Evolutionary conservation across 2,888 invertebrate genomes (phyloP), one percentile per base, ranked within the genome.

Genomic region (Shargacucullia verbasci): DNA sequence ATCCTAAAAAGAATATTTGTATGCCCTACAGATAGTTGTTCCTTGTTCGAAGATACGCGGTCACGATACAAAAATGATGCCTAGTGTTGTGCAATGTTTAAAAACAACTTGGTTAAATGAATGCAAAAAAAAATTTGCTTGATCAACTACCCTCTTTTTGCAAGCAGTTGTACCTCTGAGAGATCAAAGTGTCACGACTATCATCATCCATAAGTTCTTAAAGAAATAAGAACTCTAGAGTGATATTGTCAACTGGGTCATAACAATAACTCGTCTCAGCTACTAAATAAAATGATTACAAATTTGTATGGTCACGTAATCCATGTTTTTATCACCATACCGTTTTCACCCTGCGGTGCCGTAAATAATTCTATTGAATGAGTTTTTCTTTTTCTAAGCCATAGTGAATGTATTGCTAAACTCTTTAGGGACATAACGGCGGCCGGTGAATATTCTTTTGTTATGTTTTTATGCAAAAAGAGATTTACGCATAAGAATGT

Each of bases 281-380:
- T 14, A 48, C 55, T 43, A 64, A 64, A 73, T 75, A 73, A 63
- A 59, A 58, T 60, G 62, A 66, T 69, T 66, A 61, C 52, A 64
- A 64, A 43, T 61, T 68, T 59, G 44, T 72, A 74, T 73, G 59
- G 77, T 78, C 78, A 78, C 79, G 78, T 78, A 78, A 62, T 59
- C 58, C 27, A 52, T 52, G 63, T 64, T 61, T 70, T 72, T 67
- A 62, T 64, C 57, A 48, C 48, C 57, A 37, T 57, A 31, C 37
- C 54, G 58, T 66, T 75, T 65, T 64, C 73, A 63, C 60, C 62
- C 67, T 58, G 61, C 48, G 44, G 47, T 47, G 59, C 50, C 71
- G 66, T 74, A 45, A 41, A 73, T 59, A 71, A 70, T 71, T 59
- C 50, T 55, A 59, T 73, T 53, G 58, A 62, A 73, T 67, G 40